Conservation (phyloP, 1,140 invertebrate genomes). For the Magallana gigas region DNA sequence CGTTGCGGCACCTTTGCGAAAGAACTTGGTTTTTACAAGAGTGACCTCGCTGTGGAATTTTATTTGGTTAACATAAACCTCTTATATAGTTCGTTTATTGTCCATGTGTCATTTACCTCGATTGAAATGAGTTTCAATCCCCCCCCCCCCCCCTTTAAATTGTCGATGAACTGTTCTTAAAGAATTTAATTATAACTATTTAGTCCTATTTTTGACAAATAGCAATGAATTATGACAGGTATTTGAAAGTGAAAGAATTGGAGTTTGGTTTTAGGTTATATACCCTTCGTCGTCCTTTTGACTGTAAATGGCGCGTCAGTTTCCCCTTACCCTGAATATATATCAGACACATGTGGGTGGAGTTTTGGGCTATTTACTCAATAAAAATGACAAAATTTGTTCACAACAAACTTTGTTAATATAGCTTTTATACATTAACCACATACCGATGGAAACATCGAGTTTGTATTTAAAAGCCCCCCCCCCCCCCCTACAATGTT, state of each 20-base stretch:
- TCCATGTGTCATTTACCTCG: background rate
- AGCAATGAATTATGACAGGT: no score
- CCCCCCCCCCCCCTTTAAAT: background rate
- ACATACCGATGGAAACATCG: no score
- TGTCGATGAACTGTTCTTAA: background rate
- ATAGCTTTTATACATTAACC: background rate
- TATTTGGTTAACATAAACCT: constrained; percentile 1
- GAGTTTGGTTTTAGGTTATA: no score
- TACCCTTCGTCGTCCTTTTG: background rate
- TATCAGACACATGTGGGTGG: background rate
- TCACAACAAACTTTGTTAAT: background rate
- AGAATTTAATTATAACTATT: constrained; percentile 19
- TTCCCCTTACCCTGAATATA: background rate
- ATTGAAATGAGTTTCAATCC: background rate
- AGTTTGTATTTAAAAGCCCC: no score
- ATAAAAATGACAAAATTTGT: background rate
- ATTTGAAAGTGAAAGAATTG: no score
- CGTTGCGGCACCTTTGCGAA: constrained; percentile 9
- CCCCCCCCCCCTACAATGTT: no score
- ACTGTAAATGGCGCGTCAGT: background rate
- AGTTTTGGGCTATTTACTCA: background rate
- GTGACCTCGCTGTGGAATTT: background rate
- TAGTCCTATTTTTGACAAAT: constrained; percentile 16
- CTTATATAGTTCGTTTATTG: background rate
- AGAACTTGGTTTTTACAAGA: background rate